Evolutionary conservation across 2,797 vertebrate species (phyloP), one percentile per base, ranked within the genome.

Genomic region (Danio tinwini): DNA sequence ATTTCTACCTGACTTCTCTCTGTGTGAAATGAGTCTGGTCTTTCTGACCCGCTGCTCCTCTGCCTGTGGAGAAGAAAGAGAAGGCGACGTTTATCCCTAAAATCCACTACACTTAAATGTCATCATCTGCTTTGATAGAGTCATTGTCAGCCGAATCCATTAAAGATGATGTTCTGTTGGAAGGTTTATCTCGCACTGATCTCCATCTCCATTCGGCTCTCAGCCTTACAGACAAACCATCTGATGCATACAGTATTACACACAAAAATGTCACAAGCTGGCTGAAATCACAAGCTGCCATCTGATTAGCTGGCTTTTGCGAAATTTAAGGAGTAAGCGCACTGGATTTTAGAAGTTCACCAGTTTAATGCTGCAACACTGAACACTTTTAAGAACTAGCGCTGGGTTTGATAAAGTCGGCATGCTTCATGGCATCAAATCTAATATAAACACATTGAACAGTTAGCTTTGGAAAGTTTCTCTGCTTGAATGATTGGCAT

Each of bases 41-140:
- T 39, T 49, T 55, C 68, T 70, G 49, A 40, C 12, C n/a, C 68
- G 19, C 37, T 70, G 16, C 50, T 12, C 68, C 68, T 44, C 52
- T 44, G 55, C 63, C 59, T 75, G 64, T 82, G 3, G 87, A 84
- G 88, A 88, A 88, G 85, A 78, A 88, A 87, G 86, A 86, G 85
- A 49, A 82, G 82, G 86, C 78, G 83, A 77, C 56, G 44, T 59
- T 91, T 89, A 89, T 90, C 86, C 85, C 82, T 83, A 78, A 58
- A 73, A 61, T 47, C 42, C 55, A 59, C 55, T 47, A 47, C 40
- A 73, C 53, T 73, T 47, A 61, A 47, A 58, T 73, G 55, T 47
- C 42, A 58, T 73, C 55, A 56, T 17, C 40, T 58, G 50, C 40
- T 72, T 72, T 58, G 70, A 72, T 16, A 16, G 39, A 73, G 71